Conservation (phyloP, 2,113 vertebrate species). For the Sarotherodon lohbergeri region DNA sequence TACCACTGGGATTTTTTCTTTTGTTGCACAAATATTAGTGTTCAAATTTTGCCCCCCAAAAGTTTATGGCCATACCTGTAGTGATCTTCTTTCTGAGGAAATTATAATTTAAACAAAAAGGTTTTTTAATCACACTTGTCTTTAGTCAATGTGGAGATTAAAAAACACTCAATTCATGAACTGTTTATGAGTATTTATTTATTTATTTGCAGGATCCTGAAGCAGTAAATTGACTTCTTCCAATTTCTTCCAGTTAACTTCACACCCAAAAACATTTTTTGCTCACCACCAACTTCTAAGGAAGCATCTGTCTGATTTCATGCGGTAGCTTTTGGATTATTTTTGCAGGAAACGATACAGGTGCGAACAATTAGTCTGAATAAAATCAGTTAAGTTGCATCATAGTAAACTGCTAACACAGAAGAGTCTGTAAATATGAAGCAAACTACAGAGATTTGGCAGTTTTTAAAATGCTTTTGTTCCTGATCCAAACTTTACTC, state of each 20-base stretch:
- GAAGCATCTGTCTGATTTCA: not conserved
- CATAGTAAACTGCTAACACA: not conserved
- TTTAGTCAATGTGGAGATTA: not conserved
- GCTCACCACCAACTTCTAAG: not conserved
- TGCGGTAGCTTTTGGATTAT: not conserved
- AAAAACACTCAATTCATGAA: not conserved
- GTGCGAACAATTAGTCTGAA: not conserved
- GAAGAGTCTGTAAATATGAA: not conserved
- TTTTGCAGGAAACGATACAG: not conserved
- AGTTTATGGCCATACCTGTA: not conserved
- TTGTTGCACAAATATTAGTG: not conserved
- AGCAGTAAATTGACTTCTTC: not conserved
- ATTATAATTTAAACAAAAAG: not conserved
- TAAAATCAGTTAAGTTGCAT: not conserved
- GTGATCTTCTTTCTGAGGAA: not conserved
- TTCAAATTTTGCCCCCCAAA: not conserved
- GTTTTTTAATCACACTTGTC: fast-evolving
- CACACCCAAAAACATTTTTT: not conserved
- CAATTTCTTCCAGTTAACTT: not conserved
- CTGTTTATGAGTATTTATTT: not conserved
- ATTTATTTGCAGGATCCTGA: not conserved
- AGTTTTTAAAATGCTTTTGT: not conserved
- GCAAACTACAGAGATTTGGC: not conserved
- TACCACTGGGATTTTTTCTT: not conserved
- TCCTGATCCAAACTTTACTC: not conserved